Conservation (phyloP, 1,140 invertebrate species). For the Lasioglossum baleicum region DNA sequence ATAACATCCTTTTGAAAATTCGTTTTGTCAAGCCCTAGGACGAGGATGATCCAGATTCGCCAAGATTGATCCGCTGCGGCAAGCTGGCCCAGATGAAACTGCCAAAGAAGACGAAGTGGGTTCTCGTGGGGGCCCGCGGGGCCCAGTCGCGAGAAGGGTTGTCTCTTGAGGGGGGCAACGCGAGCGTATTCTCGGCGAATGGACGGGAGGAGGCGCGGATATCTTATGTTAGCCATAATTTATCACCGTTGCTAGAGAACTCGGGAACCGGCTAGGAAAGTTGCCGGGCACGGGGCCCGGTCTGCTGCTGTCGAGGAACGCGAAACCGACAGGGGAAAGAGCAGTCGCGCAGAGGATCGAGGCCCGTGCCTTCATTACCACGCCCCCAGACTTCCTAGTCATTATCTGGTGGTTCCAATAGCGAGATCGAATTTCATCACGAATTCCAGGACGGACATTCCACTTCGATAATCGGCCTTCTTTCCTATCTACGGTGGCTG, state of each 20-base stretch:
- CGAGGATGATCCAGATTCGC: constrained; percentile 39
- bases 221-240: constrained; percentile 75
- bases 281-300: constrained; percentile 54
- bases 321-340: constrained; percentile 61
- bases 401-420: constrained; percentile 74
- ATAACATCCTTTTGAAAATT: too few relatives aligned
- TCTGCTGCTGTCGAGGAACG: constrained; percentile 39
- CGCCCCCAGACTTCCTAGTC: constrained; percentile 75
- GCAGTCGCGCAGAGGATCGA: constrained; percentile 37
- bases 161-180: constrained; percentile 64
- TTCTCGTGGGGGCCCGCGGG: constrained; percentile 28
- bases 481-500: background rate
- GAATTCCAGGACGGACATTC: constrained; percentile 81
- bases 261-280: constrained; percentile 55
- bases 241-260: constrained; percentile 68
- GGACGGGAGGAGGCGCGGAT: constrained; percentile 75
- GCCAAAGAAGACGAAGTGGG: constrained; percentile 56
- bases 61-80: constrained; percentile 57
- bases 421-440: constrained; percentile 63
- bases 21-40: background rate
- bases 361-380: constrained; percentile 71
- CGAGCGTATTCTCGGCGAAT: constrained; percentile 62
- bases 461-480: constrained; percentile 65
- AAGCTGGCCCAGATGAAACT: constrained; percentile 46
- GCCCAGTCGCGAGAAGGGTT: constrained; percentile 48